Base-by-base conservation (phyloP, 2,888 invertebrate species). In the Ochropleura plecta region DNA sequence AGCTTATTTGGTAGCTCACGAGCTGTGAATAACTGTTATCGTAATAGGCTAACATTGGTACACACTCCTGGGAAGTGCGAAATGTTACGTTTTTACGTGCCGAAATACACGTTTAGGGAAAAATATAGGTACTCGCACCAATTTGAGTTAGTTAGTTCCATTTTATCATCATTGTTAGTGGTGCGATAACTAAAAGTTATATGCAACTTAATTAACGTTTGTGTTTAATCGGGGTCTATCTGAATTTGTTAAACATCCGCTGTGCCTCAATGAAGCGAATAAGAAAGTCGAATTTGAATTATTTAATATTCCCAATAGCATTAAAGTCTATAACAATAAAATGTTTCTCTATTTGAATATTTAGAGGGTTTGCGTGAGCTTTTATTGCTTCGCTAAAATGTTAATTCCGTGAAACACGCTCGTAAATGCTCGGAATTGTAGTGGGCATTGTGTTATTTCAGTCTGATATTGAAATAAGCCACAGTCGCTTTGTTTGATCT, bases 1-100 rank as follows among this genome's bases (percentile, higher is more conserved):
- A 90, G 91, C 93, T 93, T 93, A 92, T 94, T 95, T 94, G 94
- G 93, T 92, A 92, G 93, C 91, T 92, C 93, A 94, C 94, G 94
- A 93, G 91, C 90, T 89, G 90, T 88, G 91, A 92, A 92, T 94
- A 93, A 93, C 94, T 91, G 93, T 93, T 93, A 92, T 92, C 91
- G 92, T 93, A 92, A 93, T 91, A 90, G 90, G 89, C 89, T 87
- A 89, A 87, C 88, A 89, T 89, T 81, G 78, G 72, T 78, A 89
- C 86, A 89, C 87, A 86, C 86, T 88, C 87, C 80, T 87, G 88
- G 88, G 89, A 91, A 91, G 90, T 91, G 90, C 82, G 87, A 90
- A 91, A 86, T 87, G 83, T 89, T 59, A 59, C 59, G 30, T 40
- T 16, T 59, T 30, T 86, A 80, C 65, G 70, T 74, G 76, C 77